phyloP scores from a whole-genome alignment of 53 echinoderm and acorn worm genomes.

The Paelopatides confundens region DNA sequence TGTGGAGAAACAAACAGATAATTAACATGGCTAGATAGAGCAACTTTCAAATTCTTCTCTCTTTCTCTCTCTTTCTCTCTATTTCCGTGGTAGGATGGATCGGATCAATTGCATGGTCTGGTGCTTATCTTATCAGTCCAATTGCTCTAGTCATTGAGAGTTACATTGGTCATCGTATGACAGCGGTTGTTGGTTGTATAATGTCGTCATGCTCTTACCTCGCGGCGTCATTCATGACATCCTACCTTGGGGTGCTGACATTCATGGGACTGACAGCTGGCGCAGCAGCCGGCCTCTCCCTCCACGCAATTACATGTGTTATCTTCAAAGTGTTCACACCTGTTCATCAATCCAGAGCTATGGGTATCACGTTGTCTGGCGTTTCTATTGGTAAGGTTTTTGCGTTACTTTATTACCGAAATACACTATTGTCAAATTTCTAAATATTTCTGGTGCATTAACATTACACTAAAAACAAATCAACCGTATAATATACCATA shows the following conservation, averaged over 20 bases:
- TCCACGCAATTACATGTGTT: background rate
- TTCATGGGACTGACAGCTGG: background rate
- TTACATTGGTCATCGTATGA: background rate
- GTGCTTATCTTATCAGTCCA: background rate
- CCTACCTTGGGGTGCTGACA: background rate
- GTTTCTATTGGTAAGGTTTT: background rate
- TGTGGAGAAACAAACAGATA: too few species aligned
- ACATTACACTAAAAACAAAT: too few species aligned
- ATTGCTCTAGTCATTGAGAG: background rate
- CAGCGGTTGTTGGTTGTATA: background rate
- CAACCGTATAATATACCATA: too few species aligned
- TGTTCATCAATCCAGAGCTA: background rate
- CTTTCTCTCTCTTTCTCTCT: too few species aligned
- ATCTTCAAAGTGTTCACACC: background rate
- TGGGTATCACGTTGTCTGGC: background rate
- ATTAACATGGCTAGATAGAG: too few species aligned
- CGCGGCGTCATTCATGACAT: background rate
- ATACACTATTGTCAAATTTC: too few species aligned
- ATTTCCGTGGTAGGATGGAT: slow-evolving; percentile 5
- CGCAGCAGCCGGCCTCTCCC: background rate
- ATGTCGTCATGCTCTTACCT: background rate
- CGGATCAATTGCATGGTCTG: background rate
- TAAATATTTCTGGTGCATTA: too few species aligned
- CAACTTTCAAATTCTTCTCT: too few species aligned
- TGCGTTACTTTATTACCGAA: too few species aligned